A percentile compares a stretch with the other conserved stretches of the same genome.
Evolutionary conservation across 2,888 invertebrate genomes (phyloP).

Genomic region (Tipula confusa): DNA sequence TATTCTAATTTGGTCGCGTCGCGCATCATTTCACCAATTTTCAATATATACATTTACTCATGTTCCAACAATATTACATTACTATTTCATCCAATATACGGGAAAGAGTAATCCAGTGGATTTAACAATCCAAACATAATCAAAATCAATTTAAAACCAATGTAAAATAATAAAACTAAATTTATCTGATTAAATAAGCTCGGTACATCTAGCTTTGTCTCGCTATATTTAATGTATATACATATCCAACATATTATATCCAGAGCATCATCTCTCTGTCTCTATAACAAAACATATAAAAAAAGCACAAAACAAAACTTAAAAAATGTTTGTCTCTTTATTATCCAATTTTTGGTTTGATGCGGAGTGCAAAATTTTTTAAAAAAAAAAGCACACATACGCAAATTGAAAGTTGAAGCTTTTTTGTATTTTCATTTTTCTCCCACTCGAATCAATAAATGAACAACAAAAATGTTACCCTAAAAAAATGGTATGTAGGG

Average conservation of each 20-base stretch:
- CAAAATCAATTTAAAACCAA: slow-evolving; percentile 25
- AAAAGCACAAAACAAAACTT: neutral
- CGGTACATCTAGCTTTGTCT: neutral
- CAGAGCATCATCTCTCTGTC: too few relatives aligned
- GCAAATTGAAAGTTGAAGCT: neutral
- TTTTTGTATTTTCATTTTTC: neutral
- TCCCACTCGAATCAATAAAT: neutral
- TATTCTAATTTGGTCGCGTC: neutral
- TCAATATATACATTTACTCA: neutral
- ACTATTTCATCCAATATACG: neutral
- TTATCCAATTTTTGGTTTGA: neutral
- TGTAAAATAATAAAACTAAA: slow-evolving; percentile 12
- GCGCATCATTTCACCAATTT: neutral
- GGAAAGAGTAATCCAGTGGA: neutral
- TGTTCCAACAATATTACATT: neutral
- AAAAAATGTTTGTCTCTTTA: neutral
- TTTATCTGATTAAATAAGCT: neutral
- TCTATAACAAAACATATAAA: neutral
- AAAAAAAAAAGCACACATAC: neutral
- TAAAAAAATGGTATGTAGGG: neutral
- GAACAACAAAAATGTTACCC: neutral
- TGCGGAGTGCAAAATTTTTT: too few relatives aligned
- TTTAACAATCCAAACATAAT: neutral
- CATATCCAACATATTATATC: too few relatives aligned
- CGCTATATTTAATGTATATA: too few relatives aligned